Evolutionary conservation across 1,140 invertebrate genomes (phyloP).

Genomic region (Chionoecetes opilio): DNA sequence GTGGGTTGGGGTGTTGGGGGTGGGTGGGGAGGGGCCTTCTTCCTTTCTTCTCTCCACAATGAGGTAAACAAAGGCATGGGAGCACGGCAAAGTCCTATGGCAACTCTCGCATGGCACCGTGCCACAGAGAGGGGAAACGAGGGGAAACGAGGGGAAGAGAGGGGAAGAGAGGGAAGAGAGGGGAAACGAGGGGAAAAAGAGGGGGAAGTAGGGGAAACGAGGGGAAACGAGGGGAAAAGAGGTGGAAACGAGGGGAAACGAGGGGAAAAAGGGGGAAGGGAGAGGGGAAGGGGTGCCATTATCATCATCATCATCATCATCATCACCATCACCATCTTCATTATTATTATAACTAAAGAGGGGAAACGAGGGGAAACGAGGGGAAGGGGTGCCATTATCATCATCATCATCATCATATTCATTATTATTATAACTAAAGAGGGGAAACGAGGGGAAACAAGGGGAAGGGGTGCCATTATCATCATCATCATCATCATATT

Average conservation of each 20-base stretch:
- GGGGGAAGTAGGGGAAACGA: background rate
- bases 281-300: no score
- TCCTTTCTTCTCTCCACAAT: constrained; percentile 78
- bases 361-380: no score
- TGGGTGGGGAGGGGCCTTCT: constrained; percentile 62
- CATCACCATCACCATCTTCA: no score
- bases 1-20: constrained; percentile 35
- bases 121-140: constrained; percentile 31
- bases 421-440: no score
- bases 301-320: background rate
- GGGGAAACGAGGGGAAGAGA: background rate
- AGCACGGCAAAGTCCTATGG: constrained; percentile 73
- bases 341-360: background rate
- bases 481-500: no score
- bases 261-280: background rate
- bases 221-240: background rate
- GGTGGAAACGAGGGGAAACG: no score
- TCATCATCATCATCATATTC: no score
- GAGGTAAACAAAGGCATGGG: constrained; percentile 76
- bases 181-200: background rate
- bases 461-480: no score
- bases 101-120: constrained; percentile 75
- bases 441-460: no score
- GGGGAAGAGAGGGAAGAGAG: background rate
- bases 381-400: no score